phyloP scores from a whole-genome alignment of 2,888 invertebrate species.

The Euplexia lucipara region DNA sequence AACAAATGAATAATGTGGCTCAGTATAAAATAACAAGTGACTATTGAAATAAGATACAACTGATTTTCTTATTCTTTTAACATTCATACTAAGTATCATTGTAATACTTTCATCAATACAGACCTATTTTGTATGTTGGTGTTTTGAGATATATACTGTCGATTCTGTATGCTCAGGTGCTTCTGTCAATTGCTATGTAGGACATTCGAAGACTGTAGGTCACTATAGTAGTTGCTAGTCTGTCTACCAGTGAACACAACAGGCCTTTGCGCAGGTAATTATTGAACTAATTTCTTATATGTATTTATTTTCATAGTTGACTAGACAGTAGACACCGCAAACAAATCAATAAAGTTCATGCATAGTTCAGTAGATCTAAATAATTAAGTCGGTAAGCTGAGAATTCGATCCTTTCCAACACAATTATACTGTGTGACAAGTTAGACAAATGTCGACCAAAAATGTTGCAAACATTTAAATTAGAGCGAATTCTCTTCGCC shows the following conservation, averaged over 20 bases:
- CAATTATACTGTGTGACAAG: constrained; percentile 51
- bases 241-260: not conserved
- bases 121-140: not conserved
- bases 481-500: constrained; percentile 36
- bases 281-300: not conserved
- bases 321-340: not conserved
- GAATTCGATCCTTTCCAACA: constrained; percentile 44
- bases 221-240: not conserved
- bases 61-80: not conserved
- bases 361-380: constrained; percentile 33
- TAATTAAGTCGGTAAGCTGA: constrained; percentile 46
- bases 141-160: not conserved
- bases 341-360: constrained; percentile 18
- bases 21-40: not conserved
- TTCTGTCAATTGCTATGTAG: not conserved
- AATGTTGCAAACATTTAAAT: constrained; percentile 58
- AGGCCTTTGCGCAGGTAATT: constrained; percentile 25
- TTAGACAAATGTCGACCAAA: constrained; percentile 40
- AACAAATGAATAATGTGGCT: not conserved
- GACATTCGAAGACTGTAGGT: not conserved
- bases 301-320: not conserved
- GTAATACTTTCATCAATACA: not conserved
- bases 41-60: not conserved
- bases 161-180: constrained; percentile 37
- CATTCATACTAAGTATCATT: not conserved